These are phyloP conservation scores for Psophia crepitans DNA, from an alignment of 2,113 vertebrate genomes.

Conservation along the genomic window DNA sequence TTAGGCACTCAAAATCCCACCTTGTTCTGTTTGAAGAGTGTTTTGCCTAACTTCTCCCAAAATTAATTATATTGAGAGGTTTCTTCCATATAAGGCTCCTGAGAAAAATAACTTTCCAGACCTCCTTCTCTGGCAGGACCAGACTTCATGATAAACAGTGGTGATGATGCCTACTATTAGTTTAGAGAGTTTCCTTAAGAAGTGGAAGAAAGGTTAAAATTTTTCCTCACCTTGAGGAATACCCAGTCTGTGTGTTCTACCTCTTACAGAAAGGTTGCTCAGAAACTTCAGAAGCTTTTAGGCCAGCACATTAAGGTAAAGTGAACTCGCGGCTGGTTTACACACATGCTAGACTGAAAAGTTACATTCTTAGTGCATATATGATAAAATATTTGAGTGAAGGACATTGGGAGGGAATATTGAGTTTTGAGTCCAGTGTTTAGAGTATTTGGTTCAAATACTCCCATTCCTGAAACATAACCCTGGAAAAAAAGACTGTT, in stretches of 20 bases:
- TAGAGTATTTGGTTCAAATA: background rate
- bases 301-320: background rate
- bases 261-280: no score
- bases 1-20: background rate
- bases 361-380: background rate
- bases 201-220: background rate
- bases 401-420: background rate
- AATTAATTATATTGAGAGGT: background rate
- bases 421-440: background rate
- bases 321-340: background rate
- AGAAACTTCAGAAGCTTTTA: background rate
- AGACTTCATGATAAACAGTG: background rate
- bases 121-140: background rate
- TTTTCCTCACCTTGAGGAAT: background rate
- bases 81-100: no score
- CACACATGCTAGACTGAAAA: background rate
- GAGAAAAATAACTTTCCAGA: background rate
- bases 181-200: background rate
- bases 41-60: background rate
- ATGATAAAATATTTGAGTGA: background rate
- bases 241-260: background rate
- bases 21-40: background rate
- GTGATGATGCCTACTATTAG: background rate
- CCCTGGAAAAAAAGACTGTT: background rate
- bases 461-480: background rate